Evolutionary conservation across 37 sponge, comb jelly and placozoan genomes (phyloP).

Genomic region (Halichondria panicea): DNA sequence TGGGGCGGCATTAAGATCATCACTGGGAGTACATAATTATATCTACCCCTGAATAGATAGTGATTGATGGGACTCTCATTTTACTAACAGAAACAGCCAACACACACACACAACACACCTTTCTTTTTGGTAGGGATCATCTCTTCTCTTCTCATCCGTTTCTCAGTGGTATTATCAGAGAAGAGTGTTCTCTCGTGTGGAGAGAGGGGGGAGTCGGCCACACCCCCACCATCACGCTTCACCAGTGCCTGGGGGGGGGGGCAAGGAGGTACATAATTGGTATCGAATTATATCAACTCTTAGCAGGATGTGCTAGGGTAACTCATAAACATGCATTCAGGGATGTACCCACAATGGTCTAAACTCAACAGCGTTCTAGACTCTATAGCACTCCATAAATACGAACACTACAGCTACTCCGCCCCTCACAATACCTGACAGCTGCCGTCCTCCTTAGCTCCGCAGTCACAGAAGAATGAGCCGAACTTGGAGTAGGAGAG

Average conservation of each 20-base stretch:
- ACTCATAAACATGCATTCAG: neutral
- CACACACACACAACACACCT: no score
- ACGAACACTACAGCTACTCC: neutral
- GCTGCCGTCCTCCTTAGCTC: conserved; percentile 79
- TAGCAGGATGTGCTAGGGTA: neutral
- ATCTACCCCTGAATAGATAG: no score
- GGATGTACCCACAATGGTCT: no score
- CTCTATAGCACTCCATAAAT: no score
- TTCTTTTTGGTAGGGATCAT: neutral
- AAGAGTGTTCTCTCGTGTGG: no score
- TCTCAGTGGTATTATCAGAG: no score
- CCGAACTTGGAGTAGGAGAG: conserved; percentile 83
- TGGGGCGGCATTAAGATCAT: neutral
- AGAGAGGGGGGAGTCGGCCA: conserved; percentile 10
- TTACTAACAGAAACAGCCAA: no score
- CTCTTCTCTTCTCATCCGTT: conserved; percentile 15
- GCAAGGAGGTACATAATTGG: neutral
- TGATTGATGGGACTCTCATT: no score
- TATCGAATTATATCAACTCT: neutral
- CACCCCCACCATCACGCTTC: conserved; percentile 25
- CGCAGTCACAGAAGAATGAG: conserved; percentile 96
- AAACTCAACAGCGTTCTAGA: no score
- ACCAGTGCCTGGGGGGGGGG: conserved; percentile 47
- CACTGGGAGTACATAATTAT: neutral
- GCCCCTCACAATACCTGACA: conserved; percentile 77